Percentiles rank a stretch among this genome's conserved stretches.
Evolutionary conservation across 1,140 invertebrate species (phyloP).

Genomic region (Aphelinus atriplicis): DNA sequence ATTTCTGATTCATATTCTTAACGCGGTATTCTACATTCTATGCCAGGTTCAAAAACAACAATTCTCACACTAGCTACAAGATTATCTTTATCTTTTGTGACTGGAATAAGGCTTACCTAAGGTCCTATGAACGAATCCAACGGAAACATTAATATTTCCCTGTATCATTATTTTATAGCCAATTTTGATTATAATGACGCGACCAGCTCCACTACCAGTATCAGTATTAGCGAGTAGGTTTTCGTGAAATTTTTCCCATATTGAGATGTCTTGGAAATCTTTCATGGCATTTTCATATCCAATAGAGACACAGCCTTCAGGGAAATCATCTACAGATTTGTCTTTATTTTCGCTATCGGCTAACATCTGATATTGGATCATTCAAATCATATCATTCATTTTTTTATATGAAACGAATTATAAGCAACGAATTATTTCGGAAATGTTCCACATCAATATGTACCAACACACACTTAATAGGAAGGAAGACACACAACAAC

Average conservation of each 20-base stretch:
- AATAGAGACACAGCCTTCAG: slow-evolving; percentile 27
- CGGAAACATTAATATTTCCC: slow-evolving; percentile 49
- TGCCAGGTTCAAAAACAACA: slow-evolving; percentile 30
- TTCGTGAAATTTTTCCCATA: slow-evolving; percentile 37
- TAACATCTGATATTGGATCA: slow-evolving; percentile 37
- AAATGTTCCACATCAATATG: no score
- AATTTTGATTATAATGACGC: slow-evolving; percentile 38
- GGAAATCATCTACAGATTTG: neutral
- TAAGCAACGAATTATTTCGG: no score
- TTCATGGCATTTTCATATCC: slow-evolving; percentile 40
- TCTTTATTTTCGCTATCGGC: slow-evolving; percentile 12
- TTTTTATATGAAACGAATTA: no score
- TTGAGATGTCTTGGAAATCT: slow-evolving; percentile 40
- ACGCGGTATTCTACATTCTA: slow-evolving; percentile 41
- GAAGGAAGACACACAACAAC: no score
- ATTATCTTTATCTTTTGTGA: slow-evolving; percentile 34
- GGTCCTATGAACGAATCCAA: slow-evolving; percentile 50
- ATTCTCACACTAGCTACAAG: slow-evolving; percentile 40
- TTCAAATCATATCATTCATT: slow-evolving; percentile 36
- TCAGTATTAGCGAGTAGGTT: slow-evolving; percentile 38
- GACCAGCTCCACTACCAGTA: slow-evolving; percentile 28
- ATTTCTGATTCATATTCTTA: slow-evolving; percentile 43
- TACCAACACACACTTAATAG: no score
- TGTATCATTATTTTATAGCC: slow-evolving; percentile 47
- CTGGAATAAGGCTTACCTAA: no score